Percentiles rank a stretch among this genome's conserved stretches.
Evolutionary conservation across 2,797 vertebrate genomes (phyloP).

Genomic region (Craterocephalus amniculus): DNA sequence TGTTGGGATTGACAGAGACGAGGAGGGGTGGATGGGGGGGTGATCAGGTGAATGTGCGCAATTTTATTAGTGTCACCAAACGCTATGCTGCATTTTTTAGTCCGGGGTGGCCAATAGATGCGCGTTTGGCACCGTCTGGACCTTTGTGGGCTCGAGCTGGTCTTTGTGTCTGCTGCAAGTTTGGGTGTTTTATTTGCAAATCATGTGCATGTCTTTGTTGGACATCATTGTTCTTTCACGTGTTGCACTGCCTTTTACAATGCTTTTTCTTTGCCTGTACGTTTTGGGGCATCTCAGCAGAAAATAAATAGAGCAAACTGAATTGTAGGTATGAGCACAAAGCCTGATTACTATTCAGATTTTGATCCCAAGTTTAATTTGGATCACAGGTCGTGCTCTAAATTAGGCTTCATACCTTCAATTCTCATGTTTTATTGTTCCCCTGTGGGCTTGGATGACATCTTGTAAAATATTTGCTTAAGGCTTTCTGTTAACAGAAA

Average conservation of each 20-base stretch:
- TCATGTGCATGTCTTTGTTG: conserved; percentile 32
- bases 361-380: conserved; percentile 30
- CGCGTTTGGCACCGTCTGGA: conserved; percentile 55
- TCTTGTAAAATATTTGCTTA: conserved; percentile 38
- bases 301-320: conserved; percentile 26
- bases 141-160: conserved; percentile 45
- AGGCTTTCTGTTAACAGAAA: conserved; percentile 37
- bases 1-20: conserved; percentile 47
- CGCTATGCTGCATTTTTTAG: conserved; percentile 64
- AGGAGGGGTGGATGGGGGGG: conserved; percentile 5
- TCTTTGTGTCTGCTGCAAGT: conserved; percentile 77
- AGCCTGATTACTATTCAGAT: conserved; percentile 45
- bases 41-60: conserved; percentile 69
- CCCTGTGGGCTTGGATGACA: conserved; percentile 1
- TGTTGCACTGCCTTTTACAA: conserved; percentile 56
- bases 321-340: conserved; percentile 51
- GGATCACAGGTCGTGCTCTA: conserved; percentile 28
- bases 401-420: conserved; percentile 13
- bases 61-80: conserved; percentile 51
- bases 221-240: conserved; percentile 54
- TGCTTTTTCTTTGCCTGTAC: conserved; percentile 1
- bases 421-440: conserved; percentile 3
- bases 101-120: conserved; percentile 27
- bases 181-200: conserved; percentile 26
- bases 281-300: conserved; percentile 22